Evolutionary conservation across 1,140 invertebrate species (phyloP), one percentile per base, ranked within the genome.

Genomic region (Lasioglossum baleicum): DNA sequence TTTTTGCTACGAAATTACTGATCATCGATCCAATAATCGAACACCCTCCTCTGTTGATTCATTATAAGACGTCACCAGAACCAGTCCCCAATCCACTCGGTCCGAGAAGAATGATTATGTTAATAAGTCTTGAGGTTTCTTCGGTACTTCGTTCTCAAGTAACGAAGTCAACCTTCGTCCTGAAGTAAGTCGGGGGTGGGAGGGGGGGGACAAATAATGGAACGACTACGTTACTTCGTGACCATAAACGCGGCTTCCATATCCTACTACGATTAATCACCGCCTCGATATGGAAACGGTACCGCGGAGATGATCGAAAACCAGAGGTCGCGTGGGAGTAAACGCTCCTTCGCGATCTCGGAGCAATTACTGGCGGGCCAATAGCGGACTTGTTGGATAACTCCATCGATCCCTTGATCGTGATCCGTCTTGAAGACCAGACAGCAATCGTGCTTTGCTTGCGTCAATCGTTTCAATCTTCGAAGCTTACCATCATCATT

Each of bases 171-270:
- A 17, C 51, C 13, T 53, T 53, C 17, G 17, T 11, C 2, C 44
- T 11, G 44, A 48, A 48, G 44, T 11, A 48, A 48, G 44, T 11
- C 51, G 6, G 15, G 17, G 13, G n/a, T n/a, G n/a, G n/a, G n/a
- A n/a, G 15, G 17, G 17, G 26, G 26, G 17, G 13, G 15, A 5
- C 51, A 20, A 20, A 8, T 58, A 58, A 58, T n/a, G n/a, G 56
- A 63, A 17, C 26, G 26, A 63, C 10, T 61, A 56, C 51, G 56
- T 6, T 31, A 31, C 26, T 31, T 31, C 61, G 67, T 35, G 22
- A 35, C 67, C 22, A 53, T 68, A 53, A 68, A 68, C 58, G 7
- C 22, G 56, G 35, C 15, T 40, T 42, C 63, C 63, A 64, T 42
- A 20, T 13, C n/a, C 40, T 17, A 8, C 64, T 15, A 10, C 44